Conservation (phyloP, 1,140 invertebrate genomes). For the Pseudomyrmex dendroicus region DNA sequence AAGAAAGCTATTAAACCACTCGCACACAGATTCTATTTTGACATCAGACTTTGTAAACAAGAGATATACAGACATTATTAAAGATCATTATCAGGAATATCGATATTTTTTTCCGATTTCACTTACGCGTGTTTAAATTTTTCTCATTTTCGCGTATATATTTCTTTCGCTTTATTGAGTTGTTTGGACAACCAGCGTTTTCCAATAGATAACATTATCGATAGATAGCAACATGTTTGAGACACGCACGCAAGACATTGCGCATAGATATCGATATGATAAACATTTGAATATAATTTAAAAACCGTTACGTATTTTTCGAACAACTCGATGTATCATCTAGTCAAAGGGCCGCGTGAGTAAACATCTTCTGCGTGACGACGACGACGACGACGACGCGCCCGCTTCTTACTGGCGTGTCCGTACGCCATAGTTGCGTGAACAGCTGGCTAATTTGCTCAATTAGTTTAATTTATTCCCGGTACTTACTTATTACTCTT, state of each 20-base stretch:
- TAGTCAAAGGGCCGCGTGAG: conserved; percentile 15
- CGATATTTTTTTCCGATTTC: neutral
- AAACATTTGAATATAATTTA: too few species aligned
- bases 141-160: neutral
- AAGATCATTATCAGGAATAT: neutral
- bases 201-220: too few species aligned
- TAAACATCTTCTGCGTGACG: conserved; percentile 58
- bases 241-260: too few species aligned
- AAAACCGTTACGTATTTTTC: too few species aligned
- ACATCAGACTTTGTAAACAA: neutral
- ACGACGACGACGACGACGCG: conserved; percentile 31
- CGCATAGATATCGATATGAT: too few species aligned
- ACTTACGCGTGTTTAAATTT: neutral
- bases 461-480: conserved; percentile 84
- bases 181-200: too few species aligned
- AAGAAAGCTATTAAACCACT: neutral
- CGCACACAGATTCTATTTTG: neutral
- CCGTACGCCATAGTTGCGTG: conserved; percentile 70
- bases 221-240: too few species aligned
- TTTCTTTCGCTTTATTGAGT: too few species aligned
- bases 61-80: neutral
- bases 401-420: conserved; percentile 31
- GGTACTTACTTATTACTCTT: conserved; percentile 78
- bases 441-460: conserved; percentile 82
- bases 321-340: neutral